These are phyloP conservation scores for Sialis fuliginosa DNA, from an alignment of 2,888 invertebrate genomes.

Conservation along the genomic window DNA sequence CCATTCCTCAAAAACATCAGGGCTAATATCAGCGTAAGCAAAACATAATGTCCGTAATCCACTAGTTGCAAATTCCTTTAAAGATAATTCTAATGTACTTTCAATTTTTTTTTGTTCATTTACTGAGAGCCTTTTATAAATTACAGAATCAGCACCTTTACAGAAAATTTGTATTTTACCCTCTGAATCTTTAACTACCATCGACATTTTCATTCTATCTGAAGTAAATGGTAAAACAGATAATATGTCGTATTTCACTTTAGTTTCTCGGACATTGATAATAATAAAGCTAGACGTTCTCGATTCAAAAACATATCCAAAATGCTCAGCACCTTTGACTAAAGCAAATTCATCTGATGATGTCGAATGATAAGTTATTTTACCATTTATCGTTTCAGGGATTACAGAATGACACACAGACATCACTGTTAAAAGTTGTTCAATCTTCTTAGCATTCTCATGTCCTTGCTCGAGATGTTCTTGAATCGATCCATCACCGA, in stretches of 20 bases:
- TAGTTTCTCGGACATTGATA: conserved; percentile 50
- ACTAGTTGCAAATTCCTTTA: conserved; percentile 83
- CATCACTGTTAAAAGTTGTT: conserved; percentile 78
- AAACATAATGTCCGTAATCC: conserved; percentile 90
- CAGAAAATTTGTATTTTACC: conserved; percentile 61
- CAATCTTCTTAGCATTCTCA: conserved; percentile 43
- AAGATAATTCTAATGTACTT: conserved; percentile 55
- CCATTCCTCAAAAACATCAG: conserved; percentile 72
- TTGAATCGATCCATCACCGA: conserved; percentile 38
- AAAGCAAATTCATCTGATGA: conserved; percentile 97
- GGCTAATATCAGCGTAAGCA: conserved; percentile 67
- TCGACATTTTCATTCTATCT: conserved; percentile 89
- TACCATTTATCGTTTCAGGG: conserved; percentile 50
- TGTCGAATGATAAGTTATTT: conserved; percentile 84
- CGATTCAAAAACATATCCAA: conserved; percentile 80
- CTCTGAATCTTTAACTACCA: conserved; percentile 69
- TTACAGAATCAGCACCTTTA: conserved; percentile 77
- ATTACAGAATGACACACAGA: conserved; percentile 99
- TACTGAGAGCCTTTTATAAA: conserved; percentile 56
- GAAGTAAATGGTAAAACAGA: conserved; percentile 92
- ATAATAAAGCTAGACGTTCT: conserved; percentile 77
- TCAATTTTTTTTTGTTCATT: conserved; percentile 34
- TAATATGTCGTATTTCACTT: conserved; percentile 60
- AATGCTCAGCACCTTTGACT: conserved; percentile 75
- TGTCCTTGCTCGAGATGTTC: conserved; percentile 40